phyloP scores from a whole-genome alignment of 2,797 vertebrate species.

The Propithecus deckenii region DNA sequence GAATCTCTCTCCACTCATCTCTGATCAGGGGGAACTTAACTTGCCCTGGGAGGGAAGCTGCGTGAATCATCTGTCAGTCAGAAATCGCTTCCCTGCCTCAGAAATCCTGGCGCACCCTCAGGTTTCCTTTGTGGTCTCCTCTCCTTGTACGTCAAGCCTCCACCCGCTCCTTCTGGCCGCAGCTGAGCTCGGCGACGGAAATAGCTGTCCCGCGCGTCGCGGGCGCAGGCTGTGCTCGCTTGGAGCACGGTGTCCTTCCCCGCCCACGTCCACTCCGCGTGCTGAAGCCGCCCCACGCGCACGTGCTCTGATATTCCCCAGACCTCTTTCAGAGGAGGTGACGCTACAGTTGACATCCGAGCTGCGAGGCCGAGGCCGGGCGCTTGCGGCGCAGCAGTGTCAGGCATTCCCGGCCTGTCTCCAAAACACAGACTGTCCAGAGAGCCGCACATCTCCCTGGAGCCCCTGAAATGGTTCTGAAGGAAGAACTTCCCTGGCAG shows the following conservation, averaged over 20 bases:
- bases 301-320: neutral
- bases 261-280: accelerated
- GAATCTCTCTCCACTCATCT: neutral
- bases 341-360: neutral
- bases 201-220: neutral
- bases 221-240: neutral
- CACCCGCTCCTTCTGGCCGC: neutral
- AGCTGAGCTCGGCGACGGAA: neutral
- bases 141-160: neutral
- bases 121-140: neutral
- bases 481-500: neutral
- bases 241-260: neutral
- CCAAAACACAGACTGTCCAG: neutral
- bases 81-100: slow-evolving; percentile 46
- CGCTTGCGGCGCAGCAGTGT: neutral
- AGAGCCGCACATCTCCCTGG: neutral
- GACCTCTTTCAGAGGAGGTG: neutral
- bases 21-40: neutral
- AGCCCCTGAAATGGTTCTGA: neutral
- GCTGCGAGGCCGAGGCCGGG: neutral
- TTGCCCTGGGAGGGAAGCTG: neutral
- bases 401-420: neutral
- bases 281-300: accelerated
- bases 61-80: slow-evolving; percentile 2
- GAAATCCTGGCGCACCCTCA: neutral